phyloP scores from a whole-genome alignment of 2,113 vertebrate genomes.

The Ornithorhynchus anatinus region DNA sequence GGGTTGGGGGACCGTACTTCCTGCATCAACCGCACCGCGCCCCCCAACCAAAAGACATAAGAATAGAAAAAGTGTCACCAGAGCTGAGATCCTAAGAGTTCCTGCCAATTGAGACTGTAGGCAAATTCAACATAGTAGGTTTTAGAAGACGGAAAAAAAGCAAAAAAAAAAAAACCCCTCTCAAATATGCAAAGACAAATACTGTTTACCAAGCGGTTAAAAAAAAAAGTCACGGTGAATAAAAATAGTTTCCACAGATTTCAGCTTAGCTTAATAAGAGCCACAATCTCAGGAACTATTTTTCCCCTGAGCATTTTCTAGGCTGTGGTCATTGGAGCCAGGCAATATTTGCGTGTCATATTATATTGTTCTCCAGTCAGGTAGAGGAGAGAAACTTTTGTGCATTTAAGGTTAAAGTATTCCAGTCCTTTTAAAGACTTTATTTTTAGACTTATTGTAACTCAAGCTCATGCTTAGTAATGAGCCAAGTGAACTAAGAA shows the following conservation, averaged over 20 bases:
- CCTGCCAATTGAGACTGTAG: too few species aligned
- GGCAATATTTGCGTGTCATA: constrained; percentile 21
- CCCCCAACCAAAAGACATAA: not conserved
- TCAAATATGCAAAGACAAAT: not conserved
- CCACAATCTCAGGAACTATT: constrained; percentile 48
- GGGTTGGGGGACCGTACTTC: too few species aligned
- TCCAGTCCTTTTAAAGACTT: not conserved
- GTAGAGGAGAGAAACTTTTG: constrained; percentile 18
- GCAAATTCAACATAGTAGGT: not conserved
- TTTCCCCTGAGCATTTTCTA: constrained; percentile 34
- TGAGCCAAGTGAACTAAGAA: constrained; percentile 9
- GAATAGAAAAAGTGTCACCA: not conserved
- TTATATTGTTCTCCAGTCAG: constrained; percentile 20
- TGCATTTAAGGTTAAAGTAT: constrained; percentile 16
- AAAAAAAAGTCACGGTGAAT: constrained; percentile 13
- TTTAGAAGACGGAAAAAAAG: not conserved
- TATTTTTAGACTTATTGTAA: constrained; percentile 46
- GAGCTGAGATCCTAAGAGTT: not conserved
- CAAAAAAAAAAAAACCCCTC: not conserved
- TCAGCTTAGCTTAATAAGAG: constrained; percentile 33
- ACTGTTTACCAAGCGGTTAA: not conserved
- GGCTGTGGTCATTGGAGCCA: not conserved
- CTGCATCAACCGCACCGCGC: too few species aligned
- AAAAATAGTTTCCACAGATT: constrained; percentile 51
- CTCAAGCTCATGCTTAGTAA: not conserved